Base-by-base conservation (phyloP, 2,797 vertebrate species). In the Lagodon rhomboides region DNA sequence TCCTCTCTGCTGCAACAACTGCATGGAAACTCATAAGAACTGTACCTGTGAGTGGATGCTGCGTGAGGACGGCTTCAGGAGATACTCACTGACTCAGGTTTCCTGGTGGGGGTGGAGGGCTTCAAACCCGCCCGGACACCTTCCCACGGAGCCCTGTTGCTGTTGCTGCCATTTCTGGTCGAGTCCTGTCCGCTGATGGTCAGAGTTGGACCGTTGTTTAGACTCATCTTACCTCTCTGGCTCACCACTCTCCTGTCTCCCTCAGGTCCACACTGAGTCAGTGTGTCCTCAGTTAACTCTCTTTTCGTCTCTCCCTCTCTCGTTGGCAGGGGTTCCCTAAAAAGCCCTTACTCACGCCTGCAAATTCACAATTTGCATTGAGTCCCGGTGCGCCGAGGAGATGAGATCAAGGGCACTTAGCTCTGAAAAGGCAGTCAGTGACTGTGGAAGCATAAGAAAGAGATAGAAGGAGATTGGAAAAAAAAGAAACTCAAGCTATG, bases 21-120 rank as follows among this genome's bases (percentile, higher is more conserved):
- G 12, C 18, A 47, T 23, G 17, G 18, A 1, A 56, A 22, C 65
- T 55, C 16, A 49, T 8, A 51, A 8, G 38, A 25, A 44, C 27
- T 47, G 13, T 18, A 51, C 10, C 27, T 67, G 55, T 67, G 0
- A 13, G 47, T 58, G 47, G 25, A 75, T 49, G 41, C 22, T 64
- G 0, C 30, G 62, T 0, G 13, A 20, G 13, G 20, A 50, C 15
- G 27, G 44, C 15, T 44, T 49, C 5, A 50, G 17, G n/a, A 10
- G 15, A 41, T 77, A 91, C 96, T 96, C 94, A 98, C 97, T 79
- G 96, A 92, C 93, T 96, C 96, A 46, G 96, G 96, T 60, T 97
- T 98, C 92, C 95, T 96, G 85, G 90, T 95, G 30, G 96, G 95
- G 1, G 96, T 93, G 4, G 96, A 95, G 51, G 91, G 96, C 38